These are phyloP conservation scores for Rhinopithecus roxellana DNA, from an alignment of 2,113 vertebrate species.

Conservation along the genomic window DNA sequence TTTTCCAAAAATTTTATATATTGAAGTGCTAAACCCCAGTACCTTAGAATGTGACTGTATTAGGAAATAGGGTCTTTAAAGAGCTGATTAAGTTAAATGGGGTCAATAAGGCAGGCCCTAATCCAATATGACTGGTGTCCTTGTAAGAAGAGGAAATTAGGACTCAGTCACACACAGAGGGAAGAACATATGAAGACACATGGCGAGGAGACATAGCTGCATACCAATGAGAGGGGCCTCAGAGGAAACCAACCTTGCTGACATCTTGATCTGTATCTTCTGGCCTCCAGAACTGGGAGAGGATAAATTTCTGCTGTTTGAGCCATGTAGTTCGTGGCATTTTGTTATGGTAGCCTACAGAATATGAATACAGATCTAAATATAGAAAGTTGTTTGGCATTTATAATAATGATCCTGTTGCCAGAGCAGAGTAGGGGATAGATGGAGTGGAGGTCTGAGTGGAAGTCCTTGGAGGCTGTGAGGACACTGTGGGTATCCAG, in stretches of 20 bases:
- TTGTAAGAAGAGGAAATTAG: neutral
- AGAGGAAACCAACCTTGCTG: neutral
- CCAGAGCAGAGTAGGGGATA: neutral
- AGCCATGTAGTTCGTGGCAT: no score
- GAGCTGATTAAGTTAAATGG: neutral
- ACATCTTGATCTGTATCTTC: neutral
- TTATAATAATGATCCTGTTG: neutral
- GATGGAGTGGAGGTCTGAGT: neutral
- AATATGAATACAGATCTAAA: neutral
- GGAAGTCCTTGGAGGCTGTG: neutral
- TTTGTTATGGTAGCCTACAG: neutral
- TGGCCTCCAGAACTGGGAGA: neutral
- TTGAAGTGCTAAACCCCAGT: neutral
- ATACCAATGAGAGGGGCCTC: neutral
- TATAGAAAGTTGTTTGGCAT: neutral
- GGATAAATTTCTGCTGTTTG: neutral
- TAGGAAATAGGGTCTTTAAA: neutral
- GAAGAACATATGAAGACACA: neutral
- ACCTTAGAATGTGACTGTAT: neutral
- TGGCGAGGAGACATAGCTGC: neutral
- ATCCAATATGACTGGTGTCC: no score
- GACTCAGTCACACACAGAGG: no score
- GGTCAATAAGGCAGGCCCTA: neutral
- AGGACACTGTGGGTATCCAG: neutral
- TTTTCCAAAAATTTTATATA: neutral